phyloP scores from a whole-genome alignment of 1,140 invertebrate species.

The Zeugodacus cucurbitae region DNA sequence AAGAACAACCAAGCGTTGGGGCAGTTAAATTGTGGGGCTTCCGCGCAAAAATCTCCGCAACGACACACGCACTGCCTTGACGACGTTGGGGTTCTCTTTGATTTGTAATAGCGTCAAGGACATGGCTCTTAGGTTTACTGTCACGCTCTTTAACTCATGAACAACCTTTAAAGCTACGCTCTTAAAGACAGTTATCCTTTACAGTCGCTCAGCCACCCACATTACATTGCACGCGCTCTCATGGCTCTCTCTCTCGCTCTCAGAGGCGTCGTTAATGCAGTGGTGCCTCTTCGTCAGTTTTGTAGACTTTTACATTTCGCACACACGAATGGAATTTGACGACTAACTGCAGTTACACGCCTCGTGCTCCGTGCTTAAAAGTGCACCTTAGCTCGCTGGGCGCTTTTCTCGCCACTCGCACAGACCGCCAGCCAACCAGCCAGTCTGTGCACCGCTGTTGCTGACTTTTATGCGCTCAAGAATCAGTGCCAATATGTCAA shows the following conservation, averaged over 20 bases:
- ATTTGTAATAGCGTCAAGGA: not conserved
- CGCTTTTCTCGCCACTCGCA: not conserved
- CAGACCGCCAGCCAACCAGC: not conserved
- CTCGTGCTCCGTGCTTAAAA: not conserved
- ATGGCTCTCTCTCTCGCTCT: not conserved
- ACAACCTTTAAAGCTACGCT: not conserved
- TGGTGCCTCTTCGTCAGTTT: not conserved
- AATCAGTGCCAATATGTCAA: conserved; percentile 42
- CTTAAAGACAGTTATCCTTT: not conserved
- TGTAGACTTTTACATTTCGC: not conserved
- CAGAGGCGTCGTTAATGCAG: not conserved
- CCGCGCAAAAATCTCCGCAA: not conserved
- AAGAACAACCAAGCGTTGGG: not conserved
- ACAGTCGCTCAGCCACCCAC: not conserved
- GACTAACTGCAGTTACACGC: no score
- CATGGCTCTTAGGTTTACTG: not conserved
- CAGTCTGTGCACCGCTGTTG: not conserved
- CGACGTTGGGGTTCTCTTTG: not conserved
- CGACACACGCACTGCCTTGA: not conserved
- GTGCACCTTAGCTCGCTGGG: no score
- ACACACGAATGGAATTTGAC: no score
- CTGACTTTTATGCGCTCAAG: conserved; percentile 14
- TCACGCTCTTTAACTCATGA: no score
- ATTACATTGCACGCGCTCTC: not conserved
- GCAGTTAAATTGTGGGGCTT: not conserved